Percentiles rank a stretch among this genome's conserved stretches.
phyloP scores from a whole-genome alignment of 2,797 vertebrate species.

The Balearica regulorum region DNA sequence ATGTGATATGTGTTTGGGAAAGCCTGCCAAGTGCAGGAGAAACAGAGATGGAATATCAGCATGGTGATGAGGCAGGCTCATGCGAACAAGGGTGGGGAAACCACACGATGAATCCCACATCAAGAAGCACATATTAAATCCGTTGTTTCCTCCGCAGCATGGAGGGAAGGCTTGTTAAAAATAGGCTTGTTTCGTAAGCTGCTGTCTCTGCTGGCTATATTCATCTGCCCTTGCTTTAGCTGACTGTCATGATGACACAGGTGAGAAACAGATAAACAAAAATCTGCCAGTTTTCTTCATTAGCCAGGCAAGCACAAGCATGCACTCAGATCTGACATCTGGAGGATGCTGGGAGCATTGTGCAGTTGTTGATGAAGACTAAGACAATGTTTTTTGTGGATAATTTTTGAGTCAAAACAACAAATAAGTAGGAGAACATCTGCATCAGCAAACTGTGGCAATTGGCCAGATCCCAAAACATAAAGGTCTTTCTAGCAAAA shows the following conservation, averaged over 20 bases:
- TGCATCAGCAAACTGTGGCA: neutral
- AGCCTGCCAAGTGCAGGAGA: neutral
- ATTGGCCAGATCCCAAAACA: neutral
- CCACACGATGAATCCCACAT: conserved; percentile 14
- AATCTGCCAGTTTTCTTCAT: conserved; percentile 2
- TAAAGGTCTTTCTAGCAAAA: neutral
- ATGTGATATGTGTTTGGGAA: neutral
- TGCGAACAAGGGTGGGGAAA: conserved; percentile 19
- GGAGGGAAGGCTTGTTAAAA: conserved; percentile 43
- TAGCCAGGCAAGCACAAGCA: neutral
- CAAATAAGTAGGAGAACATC: neutral
- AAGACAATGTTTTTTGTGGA: neutral
- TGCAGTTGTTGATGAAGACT: neutral
- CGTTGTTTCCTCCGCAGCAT: neutral
- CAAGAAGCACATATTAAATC: neutral
- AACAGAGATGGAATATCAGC: neutral
- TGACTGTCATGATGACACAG: conserved; percentile 28
- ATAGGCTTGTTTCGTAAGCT: conserved; percentile 47
- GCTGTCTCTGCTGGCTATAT: conserved; percentile 3
- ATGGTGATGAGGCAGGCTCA: neutral
- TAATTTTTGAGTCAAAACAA: neutral
- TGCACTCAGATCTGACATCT: neutral
- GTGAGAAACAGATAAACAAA: conserved; percentile 43
- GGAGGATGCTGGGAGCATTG: neutral
- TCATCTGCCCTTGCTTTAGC: neutral